These are phyloP conservation scores for Symphodus melops DNA, from an alignment of 2,113 vertebrate genomes.

Conservation along the genomic window DNA sequence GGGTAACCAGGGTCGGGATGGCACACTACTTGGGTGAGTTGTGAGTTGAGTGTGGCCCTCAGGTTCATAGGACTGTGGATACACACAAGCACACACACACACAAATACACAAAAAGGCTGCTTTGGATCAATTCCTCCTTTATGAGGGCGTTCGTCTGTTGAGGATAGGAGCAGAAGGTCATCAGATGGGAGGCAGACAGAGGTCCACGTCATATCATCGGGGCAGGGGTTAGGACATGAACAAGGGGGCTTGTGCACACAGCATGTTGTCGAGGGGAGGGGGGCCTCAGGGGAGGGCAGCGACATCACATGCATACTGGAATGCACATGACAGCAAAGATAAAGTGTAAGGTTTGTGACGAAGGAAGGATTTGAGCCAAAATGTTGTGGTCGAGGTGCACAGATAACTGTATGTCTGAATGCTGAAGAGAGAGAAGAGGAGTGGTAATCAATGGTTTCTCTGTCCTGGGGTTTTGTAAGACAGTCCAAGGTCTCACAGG, in stretches of 20 bases:
- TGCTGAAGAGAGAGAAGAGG: constrained; percentile 43
- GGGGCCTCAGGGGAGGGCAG: constrained; percentile 31
- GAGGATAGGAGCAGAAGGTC: constrained; percentile 78
- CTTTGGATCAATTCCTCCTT: constrained; percentile 81
- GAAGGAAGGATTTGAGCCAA: constrained; percentile 29
- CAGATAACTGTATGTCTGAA: constrained; percentile 53
- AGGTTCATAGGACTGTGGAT: constrained; percentile 44
- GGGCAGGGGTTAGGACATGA: constrained; percentile 51
- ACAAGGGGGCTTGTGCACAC: constrained; percentile 56
- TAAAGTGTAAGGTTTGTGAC: constrained; percentile 37
- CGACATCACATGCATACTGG: constrained; percentile 60
- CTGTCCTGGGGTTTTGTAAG: constrained; percentile 71
- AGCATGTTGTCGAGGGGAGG: constrained; percentile 19
- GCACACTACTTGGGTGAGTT: constrained; percentile 52
- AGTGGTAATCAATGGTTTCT: constrained; percentile 73
- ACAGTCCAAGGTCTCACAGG: constrained; percentile 70
- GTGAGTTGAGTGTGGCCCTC: constrained; percentile 39
- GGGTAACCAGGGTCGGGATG: constrained; percentile 45
- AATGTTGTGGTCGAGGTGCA: constrained; percentile 46
- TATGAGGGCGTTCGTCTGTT: constrained; percentile 75
- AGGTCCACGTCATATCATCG: constrained; percentile 38
- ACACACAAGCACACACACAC: constrained; percentile 39
- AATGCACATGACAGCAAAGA: constrained; percentile 53
- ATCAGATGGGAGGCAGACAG: constrained; percentile 80
- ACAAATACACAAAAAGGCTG: constrained; percentile 26